phyloP scores from a whole-genome alignment of 1,140 invertebrate species.

The Amphibalanus amphitrite region DNA sequence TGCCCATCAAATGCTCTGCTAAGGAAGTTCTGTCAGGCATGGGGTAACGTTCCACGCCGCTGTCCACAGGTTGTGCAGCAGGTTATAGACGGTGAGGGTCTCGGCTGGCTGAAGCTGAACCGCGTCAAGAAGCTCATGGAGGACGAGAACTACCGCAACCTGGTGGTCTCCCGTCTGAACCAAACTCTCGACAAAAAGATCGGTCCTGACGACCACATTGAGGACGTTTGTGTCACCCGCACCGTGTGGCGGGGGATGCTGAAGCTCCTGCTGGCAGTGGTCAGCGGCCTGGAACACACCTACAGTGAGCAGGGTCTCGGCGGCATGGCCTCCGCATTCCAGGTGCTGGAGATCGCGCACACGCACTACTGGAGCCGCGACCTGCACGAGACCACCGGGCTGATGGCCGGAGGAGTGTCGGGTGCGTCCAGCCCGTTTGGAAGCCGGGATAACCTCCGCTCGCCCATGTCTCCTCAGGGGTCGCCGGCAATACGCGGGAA shows the following conservation, averaged over 20 bases:
- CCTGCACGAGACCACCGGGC: constrained; percentile 32
- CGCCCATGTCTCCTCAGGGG: not conserved
- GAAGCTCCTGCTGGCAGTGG: constrained; percentile 72
- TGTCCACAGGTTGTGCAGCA: constrained; percentile 56
- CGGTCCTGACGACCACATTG: constrained; percentile 86
- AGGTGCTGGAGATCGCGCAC: constrained; percentile 92
- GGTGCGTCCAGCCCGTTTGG: constrained; percentile 27
- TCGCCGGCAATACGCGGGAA: not conserved
- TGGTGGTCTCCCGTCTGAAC: constrained; percentile 88
- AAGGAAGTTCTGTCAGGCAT: no score
- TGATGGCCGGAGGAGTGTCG: not conserved
- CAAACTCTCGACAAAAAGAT: constrained; percentile 83
- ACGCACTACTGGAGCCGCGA: constrained; percentile 96
- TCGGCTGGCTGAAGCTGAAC: constrained; percentile 90
- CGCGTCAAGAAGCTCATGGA: constrained; percentile 94
- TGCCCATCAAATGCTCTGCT: no score
- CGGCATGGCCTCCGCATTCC: constrained; percentile 93
- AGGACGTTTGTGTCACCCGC: constrained; percentile 85
- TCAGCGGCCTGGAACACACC: constrained; percentile 76
- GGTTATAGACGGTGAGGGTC: constrained; percentile 85
- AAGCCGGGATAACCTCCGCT: constrained; percentile 27
- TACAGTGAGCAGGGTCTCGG: constrained; percentile 85
- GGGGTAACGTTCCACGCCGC: no score
- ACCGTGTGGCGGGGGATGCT: constrained; percentile 92
- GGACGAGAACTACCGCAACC: constrained; percentile 93